Base-by-base conservation (phyloP, 1,140 invertebrate species). In the Lepidurus arcticus region DNA sequence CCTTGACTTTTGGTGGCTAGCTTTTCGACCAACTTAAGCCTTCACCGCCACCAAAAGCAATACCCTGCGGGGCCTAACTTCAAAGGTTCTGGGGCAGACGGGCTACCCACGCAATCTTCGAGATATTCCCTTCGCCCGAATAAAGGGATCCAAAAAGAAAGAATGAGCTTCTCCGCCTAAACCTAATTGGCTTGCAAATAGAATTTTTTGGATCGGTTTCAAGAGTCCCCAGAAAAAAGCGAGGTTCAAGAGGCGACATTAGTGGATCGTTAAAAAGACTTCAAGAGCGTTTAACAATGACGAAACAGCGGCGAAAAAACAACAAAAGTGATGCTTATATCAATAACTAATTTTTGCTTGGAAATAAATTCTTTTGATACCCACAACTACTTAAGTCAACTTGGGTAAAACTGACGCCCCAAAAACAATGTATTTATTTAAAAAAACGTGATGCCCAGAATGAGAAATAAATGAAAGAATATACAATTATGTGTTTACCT, bases 131-230 rank as follows among this genome's bases (percentile, higher is more conserved):
- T 1, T 10, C 16, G 45, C 45, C 16, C 10, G 45, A 16, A 65
- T 34, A 65, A 65, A 65, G 13, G 53, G 21, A 16, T 4, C 13
- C 21, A 65, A 16, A 65, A 65, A n/a, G 53, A 65, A 16, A 47
- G 10, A 47, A 47, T 16, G 45, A 21, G 53, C 6, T n/a, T n/a
- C 16, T 13, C 3, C 2, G 34, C 0, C 34, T 21, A 65, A 21
- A 65, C 9, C 53, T 65, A 65, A 65, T 65, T 65, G 53, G 53
- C 53, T 65, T 65, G 53, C 53, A 65, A 16, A 65, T 65, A 65
- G 53, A 16, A 65, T n/a, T 65, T 47, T 34, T 47, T 16, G 53
- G 53, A 21, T 65, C 53, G 53, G 53, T 65, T 65, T 65, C 53
- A 65, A 65, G 21, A 65, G 21, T 13, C 7, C 53, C 13, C 13